A percentile compares a stretch with the other conserved stretches of the same genome.
These are phyloP conservation scores for Gobionotothen gibberifrons DNA, from an alignment of 2,797 vertebrate species.

Conservation along the genomic window DNA sequence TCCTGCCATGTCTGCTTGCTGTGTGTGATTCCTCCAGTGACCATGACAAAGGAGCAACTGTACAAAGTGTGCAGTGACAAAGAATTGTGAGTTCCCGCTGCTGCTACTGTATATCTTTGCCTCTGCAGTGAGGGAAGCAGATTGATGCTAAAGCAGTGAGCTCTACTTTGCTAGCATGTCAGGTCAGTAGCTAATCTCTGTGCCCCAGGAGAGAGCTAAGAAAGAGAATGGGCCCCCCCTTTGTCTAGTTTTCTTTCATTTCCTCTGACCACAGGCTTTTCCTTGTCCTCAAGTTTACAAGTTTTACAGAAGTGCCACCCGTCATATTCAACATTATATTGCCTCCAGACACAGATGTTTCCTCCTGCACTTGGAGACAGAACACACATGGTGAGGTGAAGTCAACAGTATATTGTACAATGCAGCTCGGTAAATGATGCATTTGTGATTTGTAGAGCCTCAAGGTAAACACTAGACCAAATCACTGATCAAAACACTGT, in stretches of 20 bases:
- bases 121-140: conserved; percentile 63
- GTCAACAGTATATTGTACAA: conserved; percentile 12
- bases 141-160: conserved; percentile 59
- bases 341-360: conserved; percentile 11
- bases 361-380: not conserved
- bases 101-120: conserved; percentile 58
- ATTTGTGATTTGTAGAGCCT: conserved; percentile 11
- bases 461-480: conserved; percentile 39
- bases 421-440: conserved; percentile 10
- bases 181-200: conserved; percentile 52
- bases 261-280: conserved; percentile 40
- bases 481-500: conserved; percentile 18
- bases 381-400: conserved; percentile 18
- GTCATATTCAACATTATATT: conserved; percentile 22
- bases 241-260: conserved; percentile 31
- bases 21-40: conserved; percentile 51
- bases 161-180: conserved; percentile 50
- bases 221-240: conserved; percentile 41
- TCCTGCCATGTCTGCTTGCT: conserved; percentile 26
- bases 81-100: conserved; percentile 33
- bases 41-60: conserved; percentile 55
- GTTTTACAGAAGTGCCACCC: conserved; percentile 29
- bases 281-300: conserved; percentile 31
- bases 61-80: conserved; percentile 43
- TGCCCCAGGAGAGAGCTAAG: conserved; percentile 42